Evolutionary conservation across 2,113 vertebrate species (phyloP).

Genomic region (Heteronetta atricapilla): DNA sequence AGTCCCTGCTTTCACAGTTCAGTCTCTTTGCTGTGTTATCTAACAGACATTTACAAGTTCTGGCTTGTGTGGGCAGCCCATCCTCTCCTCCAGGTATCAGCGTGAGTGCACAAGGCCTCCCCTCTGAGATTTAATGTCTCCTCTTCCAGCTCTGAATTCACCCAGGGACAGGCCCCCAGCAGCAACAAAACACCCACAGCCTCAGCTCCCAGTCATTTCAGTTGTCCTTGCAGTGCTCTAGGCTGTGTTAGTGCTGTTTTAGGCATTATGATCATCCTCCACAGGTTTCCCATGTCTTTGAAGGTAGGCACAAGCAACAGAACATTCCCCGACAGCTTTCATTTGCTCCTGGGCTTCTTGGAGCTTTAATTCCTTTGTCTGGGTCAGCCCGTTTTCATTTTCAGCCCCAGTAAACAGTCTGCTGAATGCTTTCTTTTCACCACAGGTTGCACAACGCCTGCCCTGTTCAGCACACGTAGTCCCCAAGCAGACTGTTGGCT

Average conservation of each 20-base stretch:
- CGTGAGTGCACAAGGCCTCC: accelerated
- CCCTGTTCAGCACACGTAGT: neutral
- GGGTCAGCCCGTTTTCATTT: neutral
- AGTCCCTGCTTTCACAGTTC: neutral
- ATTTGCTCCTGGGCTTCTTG: neutral
- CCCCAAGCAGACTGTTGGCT: neutral
- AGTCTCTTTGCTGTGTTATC: neutral
- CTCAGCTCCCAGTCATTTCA: neutral
- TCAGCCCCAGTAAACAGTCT: neutral
- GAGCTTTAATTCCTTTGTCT: neutral
- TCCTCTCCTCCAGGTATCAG: neutral
- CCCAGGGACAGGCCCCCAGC: neutral
- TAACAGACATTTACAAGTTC: neutral
- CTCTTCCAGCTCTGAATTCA: neutral
- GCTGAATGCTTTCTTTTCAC: neutral
- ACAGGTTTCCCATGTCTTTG: neutral
- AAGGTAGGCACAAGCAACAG: neutral
- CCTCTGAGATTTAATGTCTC: neutral
- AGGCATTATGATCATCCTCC: neutral
- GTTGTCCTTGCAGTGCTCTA: neutral
- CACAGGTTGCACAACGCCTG: neutral
- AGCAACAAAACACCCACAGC: neutral
- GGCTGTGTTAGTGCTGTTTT: neutral
- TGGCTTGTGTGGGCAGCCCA: neutral
- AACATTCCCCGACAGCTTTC: neutral